A percentile compares a stretch with the other conserved stretches of the same genome.
Conservation (phyloP, 37 sponge, comb jelly and placozoan species). For the Tethya wilhelma region DNA sequence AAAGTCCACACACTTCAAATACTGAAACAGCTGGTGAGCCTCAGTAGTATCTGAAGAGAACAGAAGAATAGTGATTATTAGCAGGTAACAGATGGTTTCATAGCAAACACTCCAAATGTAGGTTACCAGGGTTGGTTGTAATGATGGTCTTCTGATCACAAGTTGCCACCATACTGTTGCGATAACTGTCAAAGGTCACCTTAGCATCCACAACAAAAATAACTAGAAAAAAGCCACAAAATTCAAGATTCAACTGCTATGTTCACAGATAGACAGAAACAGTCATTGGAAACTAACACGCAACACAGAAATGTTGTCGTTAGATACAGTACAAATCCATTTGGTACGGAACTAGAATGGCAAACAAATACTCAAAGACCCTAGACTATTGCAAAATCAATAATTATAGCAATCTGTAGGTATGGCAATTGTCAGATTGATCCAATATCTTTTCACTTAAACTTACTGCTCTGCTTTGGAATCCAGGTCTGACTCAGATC, state of each 20-base stretch:
- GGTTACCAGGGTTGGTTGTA: constrained; percentile 84
- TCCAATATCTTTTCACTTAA: too few relatives aligned
- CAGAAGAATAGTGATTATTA: too few relatives aligned
- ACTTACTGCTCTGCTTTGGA: constrained; percentile 76
- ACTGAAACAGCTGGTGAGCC: constrained; percentile 84
- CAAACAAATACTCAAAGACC: too few relatives aligned
- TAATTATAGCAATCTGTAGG: background rate
- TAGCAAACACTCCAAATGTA: background rate
- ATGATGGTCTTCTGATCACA: constrained; percentile 78
- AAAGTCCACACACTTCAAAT: constrained; percentile 53
- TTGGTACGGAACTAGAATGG: too few relatives aligned
- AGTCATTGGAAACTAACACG: background rate
- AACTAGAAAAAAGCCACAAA: constrained; percentile 58
- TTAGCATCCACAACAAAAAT: constrained; percentile 81
- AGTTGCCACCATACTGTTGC: constrained; percentile 62
- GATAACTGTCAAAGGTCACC: constrained; percentile 65
- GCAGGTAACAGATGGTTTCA: background rate
- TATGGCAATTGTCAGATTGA: background rate
- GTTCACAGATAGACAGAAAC: background rate
- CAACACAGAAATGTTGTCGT: background rate
- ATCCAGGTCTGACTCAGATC: constrained; percentile 86
- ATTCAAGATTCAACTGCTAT: too few relatives aligned
- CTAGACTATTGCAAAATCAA: too few relatives aligned
- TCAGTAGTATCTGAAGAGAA: constrained; percentile 73
- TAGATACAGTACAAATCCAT: background rate